Evolutionary conservation across 2,113 vertebrate genomes (phyloP).

Genomic region (Bufo gargarizans): DNA sequence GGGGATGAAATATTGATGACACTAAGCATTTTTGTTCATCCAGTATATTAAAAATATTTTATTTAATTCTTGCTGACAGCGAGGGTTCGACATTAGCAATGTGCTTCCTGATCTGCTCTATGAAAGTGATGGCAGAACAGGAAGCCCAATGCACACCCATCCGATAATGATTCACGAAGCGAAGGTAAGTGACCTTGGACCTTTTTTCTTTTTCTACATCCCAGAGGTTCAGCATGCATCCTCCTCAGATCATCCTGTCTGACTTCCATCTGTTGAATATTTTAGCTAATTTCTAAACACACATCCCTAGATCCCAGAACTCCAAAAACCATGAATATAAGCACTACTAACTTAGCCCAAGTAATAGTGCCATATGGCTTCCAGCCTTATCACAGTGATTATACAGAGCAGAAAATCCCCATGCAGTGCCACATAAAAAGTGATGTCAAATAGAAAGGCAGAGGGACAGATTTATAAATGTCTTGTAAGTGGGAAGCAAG

Average conservation of each 20-base stretch:
- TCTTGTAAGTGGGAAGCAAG: neutral
- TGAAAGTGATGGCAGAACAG: conserved; percentile 39
- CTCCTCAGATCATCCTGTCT: conserved; percentile 43
- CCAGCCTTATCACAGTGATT: neutral
- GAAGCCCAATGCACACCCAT: conserved; percentile 44
- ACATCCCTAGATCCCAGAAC: neutral
- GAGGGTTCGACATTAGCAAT: conserved; percentile 26
- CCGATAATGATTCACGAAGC: conserved; percentile 23
- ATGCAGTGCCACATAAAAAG: neutral
- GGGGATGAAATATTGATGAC: neutral
- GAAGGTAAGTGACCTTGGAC: conserved; percentile 50
- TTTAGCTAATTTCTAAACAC: conserved; percentile 10
- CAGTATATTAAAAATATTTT: neutral
- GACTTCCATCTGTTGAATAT: conserved; percentile 35
- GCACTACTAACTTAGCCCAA: neutral
- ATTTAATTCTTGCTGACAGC: neutral
- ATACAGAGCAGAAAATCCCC: neutral
- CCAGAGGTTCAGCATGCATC: conserved; percentile 41
- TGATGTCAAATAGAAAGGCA: neutral
- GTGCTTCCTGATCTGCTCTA: conserved; percentile 35
- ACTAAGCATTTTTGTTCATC: neutral
- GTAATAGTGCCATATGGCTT: neutral
- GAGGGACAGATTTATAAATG: neutral
- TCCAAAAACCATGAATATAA: neutral
- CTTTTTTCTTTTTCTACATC: conserved; percentile 37